These are phyloP conservation scores for Cydia fagiglandana DNA, from an alignment of 1,140 invertebrate genomes.

Conservation along the genomic window DNA sequence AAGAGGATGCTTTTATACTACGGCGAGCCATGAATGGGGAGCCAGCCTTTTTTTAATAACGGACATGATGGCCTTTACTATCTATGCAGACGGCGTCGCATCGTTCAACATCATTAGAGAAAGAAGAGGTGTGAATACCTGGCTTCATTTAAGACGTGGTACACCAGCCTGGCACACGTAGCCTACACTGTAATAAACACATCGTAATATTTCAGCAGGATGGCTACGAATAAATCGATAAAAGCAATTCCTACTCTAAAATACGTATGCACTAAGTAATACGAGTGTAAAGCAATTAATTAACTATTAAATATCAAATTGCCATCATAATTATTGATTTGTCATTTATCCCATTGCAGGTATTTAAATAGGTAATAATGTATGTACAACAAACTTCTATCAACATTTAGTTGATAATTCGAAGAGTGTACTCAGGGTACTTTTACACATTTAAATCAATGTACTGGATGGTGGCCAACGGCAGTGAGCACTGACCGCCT, in stretches of 20 bases:
- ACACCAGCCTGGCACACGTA: neutral
- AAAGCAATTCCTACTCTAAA: too few relatives aligned
- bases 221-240: too few relatives aligned
- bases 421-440: neutral
- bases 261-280: too few relatives aligned
- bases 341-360: too few relatives aligned
- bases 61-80: slow-evolving; percentile 55
- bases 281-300: too few relatives aligned
- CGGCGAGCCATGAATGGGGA: slow-evolving; percentile 64
- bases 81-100: slow-evolving; percentile 66
- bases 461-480: slow-evolving; percentile 59
- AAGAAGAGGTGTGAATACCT: neutral
- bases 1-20: slow-evolving; percentile 69
- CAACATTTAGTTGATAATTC: neutral
- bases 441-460: slow-evolving; percentile 58
- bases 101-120: slow-evolving; percentile 73
- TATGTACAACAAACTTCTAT: neutral
- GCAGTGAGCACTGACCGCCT: slow-evolving; percentile 41
- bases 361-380: too few relatives aligned
- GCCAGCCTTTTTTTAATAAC: slow-evolving; percentile 69
- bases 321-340: too few relatives aligned
- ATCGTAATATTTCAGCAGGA: too few relatives aligned
- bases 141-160: neutral
- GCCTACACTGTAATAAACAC: neutral
- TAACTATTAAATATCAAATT: too few relatives aligned